These are phyloP conservation scores for Agelaius tricolor DNA, from an alignment of 2,113 vertebrate species.

Conservation along the genomic window DNA sequence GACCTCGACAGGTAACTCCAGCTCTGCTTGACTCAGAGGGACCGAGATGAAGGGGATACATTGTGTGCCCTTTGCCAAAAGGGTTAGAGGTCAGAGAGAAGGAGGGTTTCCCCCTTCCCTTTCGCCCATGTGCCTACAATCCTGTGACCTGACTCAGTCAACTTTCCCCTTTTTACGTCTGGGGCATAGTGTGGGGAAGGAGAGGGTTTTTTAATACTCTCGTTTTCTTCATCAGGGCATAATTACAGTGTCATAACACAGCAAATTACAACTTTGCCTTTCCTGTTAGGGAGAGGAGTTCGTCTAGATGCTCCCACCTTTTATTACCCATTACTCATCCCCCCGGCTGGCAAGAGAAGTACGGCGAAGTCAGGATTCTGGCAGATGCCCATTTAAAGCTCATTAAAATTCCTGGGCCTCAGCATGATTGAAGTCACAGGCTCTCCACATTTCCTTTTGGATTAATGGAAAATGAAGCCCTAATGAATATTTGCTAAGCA, in stretches of 20 bases:
- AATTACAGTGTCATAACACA: constrained; percentile 68
- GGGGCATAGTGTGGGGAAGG: not conserved
- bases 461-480: constrained; percentile 74
- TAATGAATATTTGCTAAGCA: constrained; percentile 76
- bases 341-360: constrained; percentile 65
- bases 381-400: constrained; percentile 79
- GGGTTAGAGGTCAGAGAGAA: not conserved
- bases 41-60: fast-evolving
- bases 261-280: constrained; percentile 70
- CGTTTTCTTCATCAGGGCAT: constrained; percentile 53
- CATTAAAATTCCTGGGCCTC: constrained; percentile 76
- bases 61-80: not conserved
- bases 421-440: constrained; percentile 70
- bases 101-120: not conserved
- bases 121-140: not conserved
- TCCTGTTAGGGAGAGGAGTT: constrained; percentile 59
- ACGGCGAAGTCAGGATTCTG: constrained; percentile 65
- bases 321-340: constrained; percentile 72
- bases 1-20: not conserved
- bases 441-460: constrained; percentile 69
- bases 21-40: not conserved
- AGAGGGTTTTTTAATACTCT: constrained; percentile 16
- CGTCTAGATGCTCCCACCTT: constrained; percentile 50
- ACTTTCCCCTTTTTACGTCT: not conserved
- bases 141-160: not conserved